phyloP scores from a whole-genome alignment of 2,888 invertebrate species.

The Sericinus montela region DNA sequence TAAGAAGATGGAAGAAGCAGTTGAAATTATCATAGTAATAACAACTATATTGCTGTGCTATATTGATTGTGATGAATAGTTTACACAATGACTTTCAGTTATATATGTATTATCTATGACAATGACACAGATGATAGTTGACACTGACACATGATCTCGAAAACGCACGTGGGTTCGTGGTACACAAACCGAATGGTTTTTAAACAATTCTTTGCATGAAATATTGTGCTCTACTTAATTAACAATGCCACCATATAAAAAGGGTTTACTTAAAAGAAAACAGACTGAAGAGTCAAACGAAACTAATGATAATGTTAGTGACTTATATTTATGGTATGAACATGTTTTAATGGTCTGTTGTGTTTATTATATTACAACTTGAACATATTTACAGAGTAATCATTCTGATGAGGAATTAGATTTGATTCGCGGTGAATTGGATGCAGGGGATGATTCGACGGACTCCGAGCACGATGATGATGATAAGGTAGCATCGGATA shows the following conservation, averaged over 20 bases:
- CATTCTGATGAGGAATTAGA: slow-evolving; percentile 35
- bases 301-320: slow-evolving; percentile 21
- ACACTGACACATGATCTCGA: no score
- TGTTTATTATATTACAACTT: not conserved
- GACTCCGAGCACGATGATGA: slow-evolving; percentile 68
- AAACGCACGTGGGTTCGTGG: no score
- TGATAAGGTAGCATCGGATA: slow-evolving; percentile 57
- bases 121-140: no score
- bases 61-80: no score
- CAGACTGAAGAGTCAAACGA: slow-evolving; percentile 30
- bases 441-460: slow-evolving; percentile 46
- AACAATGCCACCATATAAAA: slow-evolving; percentile 64
- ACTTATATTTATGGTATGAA: no score
- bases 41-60: no score
- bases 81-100: no score
- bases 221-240: not conserved
- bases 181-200: no score
- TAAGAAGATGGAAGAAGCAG: no score
- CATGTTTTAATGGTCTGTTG: not conserved
- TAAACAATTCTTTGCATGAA: no score
- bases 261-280: slow-evolving; percentile 62
- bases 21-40: no score
- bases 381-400: slow-evolving; percentile 23
- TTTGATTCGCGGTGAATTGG: slow-evolving; percentile 44
- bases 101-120: no score